Evolutionary conservation across 2,113 vertebrate species (phyloP), one percentile per base, ranked within the genome.

Genomic region (Pholis gunnellus): DNA sequence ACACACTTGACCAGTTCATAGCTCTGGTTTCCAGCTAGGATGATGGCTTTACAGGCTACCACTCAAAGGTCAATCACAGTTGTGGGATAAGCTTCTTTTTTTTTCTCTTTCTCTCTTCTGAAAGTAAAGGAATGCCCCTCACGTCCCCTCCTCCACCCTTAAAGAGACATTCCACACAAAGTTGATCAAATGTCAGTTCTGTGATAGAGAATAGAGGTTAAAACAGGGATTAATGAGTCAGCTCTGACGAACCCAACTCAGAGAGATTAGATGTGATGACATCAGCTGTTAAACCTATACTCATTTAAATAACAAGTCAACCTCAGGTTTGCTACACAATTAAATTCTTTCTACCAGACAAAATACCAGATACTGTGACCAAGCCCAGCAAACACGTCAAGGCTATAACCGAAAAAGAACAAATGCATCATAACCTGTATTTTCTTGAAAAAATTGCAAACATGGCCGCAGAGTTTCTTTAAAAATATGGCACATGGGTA

Each of bases 1-100:
- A 92, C 87, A 89, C 88, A 88, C 90, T 93, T 81, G 89, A 88
- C 88, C 88, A 81, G 87, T 76, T 83, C 85, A 75, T 65, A 84
- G 85, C 84, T 90, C 83, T 87, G 79, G 79, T 86, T 84, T 89
- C 78, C 83, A 79, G 77, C 78, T 60, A 79, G 75, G 76, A 81
- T 36, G 66, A 75, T 50, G 67, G 87, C 50, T 87, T 84, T 89
- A 87, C 73, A 71, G 82, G 77, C 74, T 76, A 70, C 22, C 42
- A 82, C 81, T 83, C 75, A 91, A 90, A 91, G 88, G 87, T 89
- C 88, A 92, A 80, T 79, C 78, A 60, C 84, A 82, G 83, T 82
- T 83, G 67, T 52, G n/a, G 83, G 81, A 89, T 78, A 84, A 86
- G 66, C 72, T 40, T 72, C 59, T 83, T 75, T 73, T 60, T 25